phyloP scores from a whole-genome alignment of 2,888 invertebrate species.

The Acronicta psi region DNA sequence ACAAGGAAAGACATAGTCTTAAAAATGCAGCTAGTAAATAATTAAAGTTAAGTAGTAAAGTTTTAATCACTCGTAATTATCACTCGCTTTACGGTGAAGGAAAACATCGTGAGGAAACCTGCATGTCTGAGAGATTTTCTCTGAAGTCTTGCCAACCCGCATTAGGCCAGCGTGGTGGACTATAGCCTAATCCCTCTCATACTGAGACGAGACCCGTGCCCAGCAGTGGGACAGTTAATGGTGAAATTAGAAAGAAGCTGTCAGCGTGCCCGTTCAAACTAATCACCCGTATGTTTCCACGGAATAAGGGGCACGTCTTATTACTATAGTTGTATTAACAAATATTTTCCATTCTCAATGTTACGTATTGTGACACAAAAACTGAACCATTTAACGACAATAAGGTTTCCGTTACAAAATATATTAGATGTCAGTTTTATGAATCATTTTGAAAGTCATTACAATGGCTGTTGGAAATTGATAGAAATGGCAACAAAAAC shows the following conservation, averaged over 20 bases:
- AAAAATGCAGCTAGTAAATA: no score
- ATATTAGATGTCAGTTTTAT: constrained; percentile 7
- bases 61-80: no score
- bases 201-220: no score
- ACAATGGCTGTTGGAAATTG: constrained; percentile 1
- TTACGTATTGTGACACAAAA: constrained; percentile 27
- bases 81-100: no score
- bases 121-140: no score
- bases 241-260: neutral
- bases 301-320: constrained; percentile 32
- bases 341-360: constrained; percentile 35
- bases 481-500: neutral
- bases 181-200: no score
- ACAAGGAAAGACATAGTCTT: no score
- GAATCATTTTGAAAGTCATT: constrained; percentile 19
- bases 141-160: no score
- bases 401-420: constrained; percentile 12
- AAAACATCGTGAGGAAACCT: no score
- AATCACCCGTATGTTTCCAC: constrained; percentile 14
- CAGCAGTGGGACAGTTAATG: no score
- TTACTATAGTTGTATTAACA: constrained; percentile 23
- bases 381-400: constrained; percentile 9
- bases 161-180: no score
- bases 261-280: neutral
- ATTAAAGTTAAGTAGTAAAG: no score